Conservation (phyloP, 2,113 vertebrate genomes). For the Excalfactoria chinensis region DNA sequence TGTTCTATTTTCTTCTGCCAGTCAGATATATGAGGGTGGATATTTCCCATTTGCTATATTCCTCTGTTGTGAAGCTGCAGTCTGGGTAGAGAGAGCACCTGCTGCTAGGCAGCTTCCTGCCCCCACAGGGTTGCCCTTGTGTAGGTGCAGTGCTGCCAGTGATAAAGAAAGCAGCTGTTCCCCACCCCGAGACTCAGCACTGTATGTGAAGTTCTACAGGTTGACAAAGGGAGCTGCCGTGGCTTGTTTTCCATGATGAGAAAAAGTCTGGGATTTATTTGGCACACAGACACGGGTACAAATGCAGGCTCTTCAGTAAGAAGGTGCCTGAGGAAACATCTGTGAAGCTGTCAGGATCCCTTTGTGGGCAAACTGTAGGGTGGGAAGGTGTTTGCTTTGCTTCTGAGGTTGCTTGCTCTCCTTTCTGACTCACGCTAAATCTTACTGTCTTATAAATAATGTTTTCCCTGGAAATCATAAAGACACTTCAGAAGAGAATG, state of each 20-base stretch:
- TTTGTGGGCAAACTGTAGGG: constrained; percentile 5
- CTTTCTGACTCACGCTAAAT: constrained; percentile 28
- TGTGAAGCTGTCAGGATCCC: neutral
- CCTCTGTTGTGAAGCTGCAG: neutral
- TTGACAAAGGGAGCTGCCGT: neutral
- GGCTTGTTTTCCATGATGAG: neutral
- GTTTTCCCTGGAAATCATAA: constrained; percentile 31
- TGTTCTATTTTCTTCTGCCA: neutral
- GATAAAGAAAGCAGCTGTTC: neutral
- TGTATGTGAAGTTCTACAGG: neutral
- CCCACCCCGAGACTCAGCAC: neutral
- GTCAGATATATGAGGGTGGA: neutral
- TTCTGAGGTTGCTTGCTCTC: neutral
- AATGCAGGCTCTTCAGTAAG: neutral
- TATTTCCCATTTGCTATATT: neutral
- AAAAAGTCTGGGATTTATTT: neutral
- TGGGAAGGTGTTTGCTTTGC: neutral
- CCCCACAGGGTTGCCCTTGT: neutral
- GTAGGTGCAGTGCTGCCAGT: neutral
- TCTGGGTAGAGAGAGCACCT: rapidly evolving
- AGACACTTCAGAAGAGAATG: constrained; percentile 2
- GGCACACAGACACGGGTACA: neutral
- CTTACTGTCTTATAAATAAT: constrained; percentile 12
- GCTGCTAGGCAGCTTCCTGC: neutral
- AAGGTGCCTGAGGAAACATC: neutral